Conservation (phyloP, 2,888 invertebrate genomes). For the Cheilosia urbana region DNA sequence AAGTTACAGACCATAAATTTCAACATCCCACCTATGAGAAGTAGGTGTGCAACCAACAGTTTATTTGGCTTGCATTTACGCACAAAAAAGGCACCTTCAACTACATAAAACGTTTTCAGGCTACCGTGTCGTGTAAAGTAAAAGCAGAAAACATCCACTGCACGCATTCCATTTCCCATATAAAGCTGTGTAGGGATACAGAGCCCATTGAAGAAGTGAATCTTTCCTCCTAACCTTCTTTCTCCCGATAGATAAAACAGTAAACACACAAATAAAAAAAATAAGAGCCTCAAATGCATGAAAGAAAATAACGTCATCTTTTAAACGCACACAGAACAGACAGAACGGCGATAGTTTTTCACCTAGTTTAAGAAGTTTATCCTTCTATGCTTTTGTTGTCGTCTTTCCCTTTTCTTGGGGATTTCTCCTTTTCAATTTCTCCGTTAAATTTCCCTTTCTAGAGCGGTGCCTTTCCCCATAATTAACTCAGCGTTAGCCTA, state of each 20-base stretch:
- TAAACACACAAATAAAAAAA: background rate
- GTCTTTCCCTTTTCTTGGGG: conserved; percentile 56
- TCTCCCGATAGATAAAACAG: background rate
- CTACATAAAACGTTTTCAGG: conserved; percentile 55
- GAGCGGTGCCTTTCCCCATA: conserved; percentile 32
- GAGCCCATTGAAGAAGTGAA: conserved; percentile 9
- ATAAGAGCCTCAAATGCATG: background rate
- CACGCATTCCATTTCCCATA: conserved; percentile 27
- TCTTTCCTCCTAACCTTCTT: conserved; percentile 33
- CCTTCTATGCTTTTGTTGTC: conserved; percentile 47
- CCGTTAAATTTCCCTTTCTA: conserved; percentile 70
- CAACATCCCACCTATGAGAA: no score
- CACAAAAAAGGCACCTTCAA: background rate
- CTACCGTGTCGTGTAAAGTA: conserved; percentile 45
- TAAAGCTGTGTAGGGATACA: background rate
- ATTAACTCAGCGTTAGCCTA: conserved; percentile 21
- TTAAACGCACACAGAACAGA: conserved; percentile 44
- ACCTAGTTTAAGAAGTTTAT: conserved; percentile 73
- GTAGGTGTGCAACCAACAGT: no score
- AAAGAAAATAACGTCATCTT: conserved; percentile 41
- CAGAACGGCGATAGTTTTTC: conserved; percentile 73
- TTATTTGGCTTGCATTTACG: background rate
- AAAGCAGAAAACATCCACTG: conserved; percentile 3
- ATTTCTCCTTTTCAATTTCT: conserved; percentile 44
- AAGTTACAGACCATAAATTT: no score